These are phyloP conservation scores for Mythimna ferrago DNA, from an alignment of 2,888 invertebrate species.

Conservation along the genomic window DNA sequence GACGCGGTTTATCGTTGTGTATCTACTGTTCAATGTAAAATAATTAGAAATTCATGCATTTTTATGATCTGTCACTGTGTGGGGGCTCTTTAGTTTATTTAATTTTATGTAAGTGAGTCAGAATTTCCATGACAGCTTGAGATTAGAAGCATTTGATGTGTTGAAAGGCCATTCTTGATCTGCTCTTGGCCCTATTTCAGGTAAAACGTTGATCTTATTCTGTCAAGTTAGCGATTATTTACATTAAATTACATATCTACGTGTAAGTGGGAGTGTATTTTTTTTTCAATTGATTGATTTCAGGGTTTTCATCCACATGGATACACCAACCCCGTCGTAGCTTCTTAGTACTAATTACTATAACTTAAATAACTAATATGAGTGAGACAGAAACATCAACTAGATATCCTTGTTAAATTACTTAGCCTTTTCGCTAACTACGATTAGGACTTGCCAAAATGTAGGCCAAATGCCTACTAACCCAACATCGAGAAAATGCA, in stretches of 20 bases:
- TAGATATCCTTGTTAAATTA: too few species aligned
- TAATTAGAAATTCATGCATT: slow-evolving; percentile 43
- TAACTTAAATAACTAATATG: too few species aligned
- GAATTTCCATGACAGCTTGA: slow-evolving; percentile 31
- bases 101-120: slow-evolving; percentile 32
- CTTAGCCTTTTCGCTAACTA: too few species aligned
- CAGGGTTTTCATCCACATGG: too few species aligned
- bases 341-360: too few species aligned
- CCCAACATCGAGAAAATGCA: too few species aligned
- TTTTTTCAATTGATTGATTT: too few species aligned
- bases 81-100: slow-evolving; percentile 15
- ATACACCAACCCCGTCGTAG: too few species aligned
- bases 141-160: slow-evolving; percentile 32
- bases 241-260: neutral
- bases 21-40: slow-evolving; percentile 19
- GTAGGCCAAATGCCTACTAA: too few species aligned
- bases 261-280: too few species aligned
- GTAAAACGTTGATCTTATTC: slow-evolving; percentile 18
- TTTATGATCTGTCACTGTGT: slow-evolving; percentile 24
- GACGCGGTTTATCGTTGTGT: slow-evolving; percentile 32
- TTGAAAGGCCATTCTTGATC: slow-evolving; percentile 15
- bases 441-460: too few species aligned
- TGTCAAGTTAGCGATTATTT: slow-evolving; percentile 8
- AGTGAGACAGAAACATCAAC: too few species aligned
- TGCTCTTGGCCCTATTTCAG: slow-evolving; percentile 33